Base-by-base conservation (phyloP, 2,113 vertebrate genomes). In the Nettapus auritus region DNA sequence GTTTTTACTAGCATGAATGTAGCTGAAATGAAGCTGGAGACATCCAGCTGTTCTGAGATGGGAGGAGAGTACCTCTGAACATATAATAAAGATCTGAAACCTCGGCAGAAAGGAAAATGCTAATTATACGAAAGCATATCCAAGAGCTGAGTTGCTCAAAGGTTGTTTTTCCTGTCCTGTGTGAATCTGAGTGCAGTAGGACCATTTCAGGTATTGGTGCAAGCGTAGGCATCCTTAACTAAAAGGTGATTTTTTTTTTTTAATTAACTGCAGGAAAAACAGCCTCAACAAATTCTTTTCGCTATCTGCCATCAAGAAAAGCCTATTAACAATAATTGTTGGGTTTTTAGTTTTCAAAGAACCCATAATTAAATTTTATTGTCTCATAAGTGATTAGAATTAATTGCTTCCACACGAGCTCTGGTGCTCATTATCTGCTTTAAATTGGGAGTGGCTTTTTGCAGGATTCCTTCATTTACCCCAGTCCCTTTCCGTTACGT, bases 291-390 rank as follows among this genome's bases (percentile, higher is more conserved):
- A 97, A 97, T 96, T 97, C 95, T 93, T 86, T 79, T 97, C 92
- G 56, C 90, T 95, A 93, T 95, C 96, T 96, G 81, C n/a, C 36
- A 90, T 96, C 78, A 86, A 93, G 94, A 95, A 96, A 97, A 96
- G 75, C 88, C 95, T 97, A 94, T 97, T 98, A 98, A 97, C 90
- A 97, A 92, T 98, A 98, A 98, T 97, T 96, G 96, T 92, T 94
- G 74, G 89, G 90, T 88, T 97, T 96, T 97, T 82, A 80, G 86
- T 95, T 96, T 94, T 96, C 88, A 94, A 96, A 97, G 94, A 97
- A 95, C 78, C 94, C 75, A 86, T 97, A 98, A 98, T 98, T 97
- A 97, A 97, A 97, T 98, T 97, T 97, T 96, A 98, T 98, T 98
- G 97, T 97, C 89, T 98, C 96, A 44, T 97, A 98, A 97, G 88